Evolutionary conservation across 1,140 invertebrate genomes (phyloP).

Genomic region (Drosophila gunungcola): DNA sequence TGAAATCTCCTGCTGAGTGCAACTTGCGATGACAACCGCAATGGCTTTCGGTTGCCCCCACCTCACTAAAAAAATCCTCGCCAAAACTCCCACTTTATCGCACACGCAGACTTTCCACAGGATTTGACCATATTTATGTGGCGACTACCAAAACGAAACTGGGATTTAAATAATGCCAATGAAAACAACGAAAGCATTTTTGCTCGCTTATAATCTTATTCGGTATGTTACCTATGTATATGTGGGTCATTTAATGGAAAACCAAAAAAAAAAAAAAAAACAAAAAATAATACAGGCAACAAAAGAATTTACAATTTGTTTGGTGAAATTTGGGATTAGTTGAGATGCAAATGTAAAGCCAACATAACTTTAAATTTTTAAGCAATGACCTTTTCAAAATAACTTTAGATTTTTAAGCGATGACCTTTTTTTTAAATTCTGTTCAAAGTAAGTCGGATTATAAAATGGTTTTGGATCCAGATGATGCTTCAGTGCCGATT

Average conservation of each 20-base stretch:
- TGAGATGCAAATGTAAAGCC: background rate
- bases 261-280: background rate
- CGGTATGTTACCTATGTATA: background rate
- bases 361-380: background rate
- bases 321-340: background rate
- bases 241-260: constrained; percentile 3
- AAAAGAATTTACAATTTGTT: background rate
- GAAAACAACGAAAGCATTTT: constrained; percentile 1
- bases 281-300: too few species aligned
- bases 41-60: background rate
- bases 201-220: background rate
- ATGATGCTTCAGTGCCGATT: background rate
- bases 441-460: background rate
- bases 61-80: background rate
- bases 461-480: background rate
- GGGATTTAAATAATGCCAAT: constrained; percentile 5
- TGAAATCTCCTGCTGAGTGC: constrained; percentile 1
- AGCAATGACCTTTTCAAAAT: background rate
- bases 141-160: background rate
- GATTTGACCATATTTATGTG: constrained; percentile 8
- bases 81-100: constrained; percentile 2
- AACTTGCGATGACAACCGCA: constrained; percentile 12
- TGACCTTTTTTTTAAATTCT: too few species aligned
- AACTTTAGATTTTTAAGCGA: too few species aligned
- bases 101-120: constrained; percentile 1